A percentile compares a stretch with the other conserved stretches of the same genome.
Conservation (phyloP, 2,113 vertebrate species). For the Brevimyrus niger region DNA sequence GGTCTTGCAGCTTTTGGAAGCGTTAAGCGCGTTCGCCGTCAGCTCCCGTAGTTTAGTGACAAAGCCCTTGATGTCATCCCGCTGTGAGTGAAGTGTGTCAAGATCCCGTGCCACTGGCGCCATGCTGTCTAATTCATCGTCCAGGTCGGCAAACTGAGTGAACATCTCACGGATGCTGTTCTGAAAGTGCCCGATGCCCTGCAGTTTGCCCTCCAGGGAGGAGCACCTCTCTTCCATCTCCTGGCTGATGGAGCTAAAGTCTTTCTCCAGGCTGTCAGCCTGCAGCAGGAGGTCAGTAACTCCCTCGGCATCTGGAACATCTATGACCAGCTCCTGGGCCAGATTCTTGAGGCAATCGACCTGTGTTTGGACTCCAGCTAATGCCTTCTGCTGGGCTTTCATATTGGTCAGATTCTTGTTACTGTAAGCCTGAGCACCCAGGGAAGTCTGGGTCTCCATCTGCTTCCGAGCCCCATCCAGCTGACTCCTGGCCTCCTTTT, state of each 20-base stretch:
- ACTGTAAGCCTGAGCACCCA: constrained; percentile 78
- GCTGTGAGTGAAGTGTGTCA: constrained; percentile 65
- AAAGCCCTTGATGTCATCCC: constrained; percentile 68
- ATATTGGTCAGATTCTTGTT: constrained; percentile 81
- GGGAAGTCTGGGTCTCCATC: constrained; percentile 63
- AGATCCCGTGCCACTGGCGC: constrained; percentile 73
- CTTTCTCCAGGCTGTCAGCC: constrained; percentile 68
- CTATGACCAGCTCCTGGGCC: constrained; percentile 73
- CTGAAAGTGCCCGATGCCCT: constrained; percentile 93
- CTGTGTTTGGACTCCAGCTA: constrained; percentile 69
- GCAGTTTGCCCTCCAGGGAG: constrained; percentile 82
- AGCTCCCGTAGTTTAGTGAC: constrained; percentile 76
- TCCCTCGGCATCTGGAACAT: constrained; percentile 73
- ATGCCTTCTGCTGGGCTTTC: constrained; percentile 83
- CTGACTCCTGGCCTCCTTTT: constrained; percentile 70
- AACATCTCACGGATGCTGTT: constrained; percentile 94
- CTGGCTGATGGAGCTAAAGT: constrained; percentile 63
- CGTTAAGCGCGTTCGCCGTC: constrained; percentile 68
- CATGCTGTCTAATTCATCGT: constrained; percentile 94
- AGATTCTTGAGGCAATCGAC: constrained; percentile 70
- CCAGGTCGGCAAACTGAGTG: constrained; percentile 82
- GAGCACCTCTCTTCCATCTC: constrained; percentile 76
- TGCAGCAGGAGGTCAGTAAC: constrained; percentile 77
- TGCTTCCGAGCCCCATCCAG: constrained; percentile 74
- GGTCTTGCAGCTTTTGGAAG: constrained; percentile 80